Percentiles rank a stretch among this genome's conserved stretches.
These are phyloP conservation scores for Litoditis marina DNA, from an alignment of 2,888 invertebrate genomes.

Conservation along the genomic window DNA sequence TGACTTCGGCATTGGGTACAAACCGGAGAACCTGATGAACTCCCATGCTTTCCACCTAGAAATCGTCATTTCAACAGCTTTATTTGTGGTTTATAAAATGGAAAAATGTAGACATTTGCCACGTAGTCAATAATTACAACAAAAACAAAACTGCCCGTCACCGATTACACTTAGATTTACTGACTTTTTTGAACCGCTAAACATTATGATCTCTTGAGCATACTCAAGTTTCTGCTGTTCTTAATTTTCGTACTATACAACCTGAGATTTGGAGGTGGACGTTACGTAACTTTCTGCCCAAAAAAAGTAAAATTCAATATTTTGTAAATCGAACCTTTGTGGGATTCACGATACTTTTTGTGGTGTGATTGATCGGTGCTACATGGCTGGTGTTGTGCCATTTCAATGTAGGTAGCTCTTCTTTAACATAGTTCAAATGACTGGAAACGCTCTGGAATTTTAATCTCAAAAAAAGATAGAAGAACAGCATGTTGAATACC, in stretches of 20 bases:
- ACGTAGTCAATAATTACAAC: too few relatives aligned
- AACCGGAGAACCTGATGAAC: constrained; percentile 32
- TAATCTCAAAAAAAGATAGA: not conserved
- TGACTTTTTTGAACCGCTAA: too few relatives aligned
- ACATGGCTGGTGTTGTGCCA: constrained; percentile 42
- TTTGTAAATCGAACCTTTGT: constrained; percentile 11
- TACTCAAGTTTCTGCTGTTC: too few relatives aligned
- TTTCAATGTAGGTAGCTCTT: constrained; percentile 21
- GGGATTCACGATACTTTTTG: constrained; percentile 32
- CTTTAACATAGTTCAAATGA: not conserved
- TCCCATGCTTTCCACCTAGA: constrained; percentile 33
- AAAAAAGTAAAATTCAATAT: not conserved
- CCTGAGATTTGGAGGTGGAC: not conserved
- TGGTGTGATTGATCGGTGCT: constrained; percentile 39
- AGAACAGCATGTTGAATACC: not conserved
- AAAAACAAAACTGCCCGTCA: too few relatives aligned
- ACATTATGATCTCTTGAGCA: too few relatives aligned
- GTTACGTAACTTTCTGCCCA: not conserved
- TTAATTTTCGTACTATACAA: too few relatives aligned
- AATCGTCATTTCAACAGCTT: too few relatives aligned
- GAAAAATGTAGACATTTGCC: too few relatives aligned
- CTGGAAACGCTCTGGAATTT: not conserved
- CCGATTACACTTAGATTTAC: too few relatives aligned
- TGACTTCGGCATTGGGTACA: constrained; percentile 6
- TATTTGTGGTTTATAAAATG: too few relatives aligned